A percentile compares a stretch with the other conserved stretches of the same genome.
Conservation (phyloP, 2,113 vertebrate genomes). For the Vireo altiloquus region DNA sequence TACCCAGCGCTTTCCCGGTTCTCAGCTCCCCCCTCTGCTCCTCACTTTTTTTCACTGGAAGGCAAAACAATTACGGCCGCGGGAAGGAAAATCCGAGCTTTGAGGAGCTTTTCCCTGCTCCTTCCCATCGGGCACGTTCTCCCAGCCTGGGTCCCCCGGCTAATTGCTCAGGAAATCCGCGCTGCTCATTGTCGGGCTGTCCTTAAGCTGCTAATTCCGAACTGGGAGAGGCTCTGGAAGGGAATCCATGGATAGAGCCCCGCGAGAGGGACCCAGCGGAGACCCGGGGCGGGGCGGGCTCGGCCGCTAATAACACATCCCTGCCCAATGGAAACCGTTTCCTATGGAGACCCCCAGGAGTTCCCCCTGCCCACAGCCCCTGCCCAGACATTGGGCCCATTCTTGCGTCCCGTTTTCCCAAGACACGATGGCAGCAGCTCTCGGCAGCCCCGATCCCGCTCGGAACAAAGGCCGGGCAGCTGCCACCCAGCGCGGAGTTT, state of each 20-base stretch:
- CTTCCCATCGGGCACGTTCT: not conserved
- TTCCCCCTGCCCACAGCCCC: constrained; percentile 51
- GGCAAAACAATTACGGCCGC: not conserved
- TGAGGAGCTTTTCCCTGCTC: not conserved
- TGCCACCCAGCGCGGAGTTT: not conserved
- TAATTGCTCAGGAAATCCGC: constrained; percentile 56
- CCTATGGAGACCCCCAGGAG: constrained; percentile 69
- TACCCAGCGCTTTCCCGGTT: rapidly evolving
- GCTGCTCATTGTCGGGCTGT: constrained; percentile 31
- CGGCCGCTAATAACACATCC: not conserved
- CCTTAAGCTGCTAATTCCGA: constrained; percentile 40
- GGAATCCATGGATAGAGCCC: constrained; percentile 1
- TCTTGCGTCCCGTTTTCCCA: constrained; percentile 55
- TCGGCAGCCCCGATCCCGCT: constrained; percentile 15
- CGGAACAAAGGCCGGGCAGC: constrained; percentile 70
- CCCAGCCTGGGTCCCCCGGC: not conserved
- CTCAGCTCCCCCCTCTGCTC: not conserved
- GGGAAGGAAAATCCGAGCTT: not conserved
- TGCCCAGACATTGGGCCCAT: constrained; percentile 58
- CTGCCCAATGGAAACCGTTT: constrained; percentile 71
- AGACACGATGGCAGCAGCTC: constrained; percentile 46
- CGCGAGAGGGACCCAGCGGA: not conserved
- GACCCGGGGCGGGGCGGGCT: constrained; percentile 23
- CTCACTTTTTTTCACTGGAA: not conserved
- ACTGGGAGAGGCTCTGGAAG: constrained; percentile 26